phyloP scores from a whole-genome alignment of 2,797 vertebrate species.

The Phyllotis vaccarum region DNA sequence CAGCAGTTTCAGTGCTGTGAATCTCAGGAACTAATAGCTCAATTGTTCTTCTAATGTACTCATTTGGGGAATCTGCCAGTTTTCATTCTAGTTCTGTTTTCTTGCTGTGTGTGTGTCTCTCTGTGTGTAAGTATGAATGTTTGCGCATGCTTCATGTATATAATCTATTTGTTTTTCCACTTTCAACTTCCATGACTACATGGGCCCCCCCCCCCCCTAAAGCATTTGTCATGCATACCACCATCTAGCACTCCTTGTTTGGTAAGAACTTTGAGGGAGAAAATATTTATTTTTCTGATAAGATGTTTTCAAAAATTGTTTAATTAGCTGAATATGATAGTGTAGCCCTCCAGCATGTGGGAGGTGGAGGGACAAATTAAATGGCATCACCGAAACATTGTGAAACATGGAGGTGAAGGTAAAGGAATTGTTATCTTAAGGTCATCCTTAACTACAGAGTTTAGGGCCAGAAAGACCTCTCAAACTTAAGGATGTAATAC shows the following conservation, averaged over 20 bases:
- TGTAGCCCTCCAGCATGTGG: background rate
- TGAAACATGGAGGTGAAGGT: too few relatives aligned
- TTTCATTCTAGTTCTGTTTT: conserved; percentile 39
- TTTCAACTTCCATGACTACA: background rate
- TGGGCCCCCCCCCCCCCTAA: background rate
- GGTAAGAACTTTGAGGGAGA: background rate
- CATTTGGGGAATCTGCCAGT: background rate
- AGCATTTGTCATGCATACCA: background rate
- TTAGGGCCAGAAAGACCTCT: background rate
- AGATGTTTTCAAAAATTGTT: background rate
- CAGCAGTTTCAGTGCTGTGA: background rate
- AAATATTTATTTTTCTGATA: background rate
- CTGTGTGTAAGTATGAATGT: background rate
- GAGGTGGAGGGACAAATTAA: too few relatives aligned
- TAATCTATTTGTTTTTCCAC: background rate
- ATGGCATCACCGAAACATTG: too few relatives aligned
- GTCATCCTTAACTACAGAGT: background rate
- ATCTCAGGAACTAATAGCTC: background rate
- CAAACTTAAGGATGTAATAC: background rate
- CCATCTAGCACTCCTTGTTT: background rate
- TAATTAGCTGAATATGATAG: background rate
- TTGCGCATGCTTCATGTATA: background rate
- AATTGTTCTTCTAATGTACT: too few relatives aligned
- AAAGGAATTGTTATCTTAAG: background rate
- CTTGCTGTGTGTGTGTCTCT: too few relatives aligned